These are phyloP conservation scores for Apodemus agrarius DNA, from an alignment of 2,797 vertebrate genomes.

Conservation along the genomic window DNA sequence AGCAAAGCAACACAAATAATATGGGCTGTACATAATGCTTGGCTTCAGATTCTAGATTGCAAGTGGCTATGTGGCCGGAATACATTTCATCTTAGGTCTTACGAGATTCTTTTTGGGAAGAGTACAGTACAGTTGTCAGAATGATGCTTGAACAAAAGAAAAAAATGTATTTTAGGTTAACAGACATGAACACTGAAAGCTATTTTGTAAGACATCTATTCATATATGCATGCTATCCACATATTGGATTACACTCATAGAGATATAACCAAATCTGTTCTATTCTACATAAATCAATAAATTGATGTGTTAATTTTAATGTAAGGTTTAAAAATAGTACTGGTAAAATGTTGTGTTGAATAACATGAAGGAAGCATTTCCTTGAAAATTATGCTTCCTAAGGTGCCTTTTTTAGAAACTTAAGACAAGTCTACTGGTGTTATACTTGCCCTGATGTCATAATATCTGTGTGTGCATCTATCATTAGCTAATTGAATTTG, in stretches of 20 bases:
- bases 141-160: neutral
- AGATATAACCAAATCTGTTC: neutral
- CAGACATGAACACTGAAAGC: neutral
- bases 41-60: neutral
- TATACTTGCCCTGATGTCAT: neutral
- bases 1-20: neutral
- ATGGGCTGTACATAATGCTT: neutral
- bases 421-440: neutral
- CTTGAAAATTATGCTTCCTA: neutral
- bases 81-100: neutral
- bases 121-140: neutral
- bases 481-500: neutral
- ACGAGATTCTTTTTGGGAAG: neutral
- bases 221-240: no score
- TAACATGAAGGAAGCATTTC: neutral
- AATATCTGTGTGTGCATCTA: no score
- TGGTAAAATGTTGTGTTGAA: neutral
- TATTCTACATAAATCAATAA: neutral
- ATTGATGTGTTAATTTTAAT: neutral
- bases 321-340: neutral
- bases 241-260: neutral
- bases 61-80: neutral
- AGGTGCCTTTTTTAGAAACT: neutral
- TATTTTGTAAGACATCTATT: neutral
- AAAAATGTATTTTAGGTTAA: neutral